Percentiles rank a stretch among this genome's conserved stretches.
These are phyloP conservation scores for Epizoanthus fatuus DNA, from an alignment of 92 coral and sea anemone genomes.

Conservation along the genomic window DNA sequence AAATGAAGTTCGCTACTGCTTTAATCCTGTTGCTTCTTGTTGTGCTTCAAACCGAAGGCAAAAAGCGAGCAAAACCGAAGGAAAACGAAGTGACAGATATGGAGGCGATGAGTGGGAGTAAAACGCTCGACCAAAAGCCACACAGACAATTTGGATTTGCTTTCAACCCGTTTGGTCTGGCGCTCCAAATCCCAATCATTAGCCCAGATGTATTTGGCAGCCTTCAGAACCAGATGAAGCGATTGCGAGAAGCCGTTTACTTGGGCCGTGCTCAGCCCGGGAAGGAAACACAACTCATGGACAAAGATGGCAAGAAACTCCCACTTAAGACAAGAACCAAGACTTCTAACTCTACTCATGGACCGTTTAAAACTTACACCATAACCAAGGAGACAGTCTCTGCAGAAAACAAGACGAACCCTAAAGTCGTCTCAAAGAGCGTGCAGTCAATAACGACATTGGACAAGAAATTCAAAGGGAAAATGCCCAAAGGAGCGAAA, in stretches of 20 bases:
- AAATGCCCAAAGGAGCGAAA: slow-evolving; percentile 45
- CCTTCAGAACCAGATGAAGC: slow-evolving; percentile 58
- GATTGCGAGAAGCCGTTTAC: slow-evolving; percentile 24
- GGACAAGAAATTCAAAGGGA: slow-evolving; percentile 51
- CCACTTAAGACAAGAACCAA: slow-evolving; percentile 80
- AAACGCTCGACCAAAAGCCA: slow-evolving; percentile 46
- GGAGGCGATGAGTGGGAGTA: slow-evolving; percentile 27
- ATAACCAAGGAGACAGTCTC: slow-evolving; percentile 78
- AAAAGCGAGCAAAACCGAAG: slow-evolving; percentile 48
- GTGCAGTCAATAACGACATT: slow-evolving; percentile 79
- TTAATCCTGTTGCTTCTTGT: slow-evolving; percentile 43
- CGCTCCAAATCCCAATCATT: slow-evolving; percentile 81
- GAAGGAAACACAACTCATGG: slow-evolving; percentile 15
- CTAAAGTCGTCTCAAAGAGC: slow-evolving; percentile 70
- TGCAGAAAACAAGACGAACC: slow-evolving; percentile 78
- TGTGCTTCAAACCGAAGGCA: slow-evolving; percentile 65
- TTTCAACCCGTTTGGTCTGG: slow-evolving; percentile 68
- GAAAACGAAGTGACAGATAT: slow-evolving; percentile 19
- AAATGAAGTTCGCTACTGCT: slow-evolving; percentile 41
- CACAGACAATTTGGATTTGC: slow-evolving; percentile 52
- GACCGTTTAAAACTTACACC: slow-evolving; percentile 85
- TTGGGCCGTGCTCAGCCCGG: slow-evolving; percentile 11
- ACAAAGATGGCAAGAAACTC: slow-evolving; percentile 47
- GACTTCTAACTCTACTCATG: slow-evolving; percentile 76
- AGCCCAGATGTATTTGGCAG: slow-evolving; percentile 69